Evolutionary conservation across 2,888 invertebrate genomes (phyloP).

Genomic region (Drosophila gaucha): DNA sequence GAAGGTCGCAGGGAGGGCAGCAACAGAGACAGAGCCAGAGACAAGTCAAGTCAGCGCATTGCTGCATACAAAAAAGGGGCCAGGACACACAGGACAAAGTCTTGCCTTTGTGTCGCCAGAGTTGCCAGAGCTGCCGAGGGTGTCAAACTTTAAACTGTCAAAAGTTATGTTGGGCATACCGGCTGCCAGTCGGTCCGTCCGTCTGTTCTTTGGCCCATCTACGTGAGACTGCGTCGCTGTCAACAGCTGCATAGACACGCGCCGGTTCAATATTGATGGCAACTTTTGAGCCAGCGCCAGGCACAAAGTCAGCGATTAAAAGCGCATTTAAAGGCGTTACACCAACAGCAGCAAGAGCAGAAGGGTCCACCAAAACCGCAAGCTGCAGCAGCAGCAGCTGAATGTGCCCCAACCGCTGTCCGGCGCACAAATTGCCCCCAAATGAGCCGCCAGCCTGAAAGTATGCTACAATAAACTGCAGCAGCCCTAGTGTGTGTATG

Average conservation of each 20-base stretch:
- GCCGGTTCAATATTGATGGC: constrained; percentile 76
- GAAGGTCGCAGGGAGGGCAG: constrained; percentile 67
- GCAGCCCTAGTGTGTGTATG: constrained; percentile 8
- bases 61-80: constrained; percentile 64
- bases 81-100: constrained; percentile 29
- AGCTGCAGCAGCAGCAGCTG: constrained; percentile 55
- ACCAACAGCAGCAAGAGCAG: background rate
- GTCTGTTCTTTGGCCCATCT: constrained; percentile 5
- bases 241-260: constrained; percentile 72
- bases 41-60: constrained; percentile 58
- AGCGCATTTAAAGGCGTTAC: constrained; percentile 74
- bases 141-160: constrained; percentile 81
- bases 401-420: constrained; percentile 25
- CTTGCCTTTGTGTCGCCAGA: constrained; percentile 61
- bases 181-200: constrained; percentile 5
- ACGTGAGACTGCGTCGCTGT: constrained; percentile 63
- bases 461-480: constrained; percentile 76
- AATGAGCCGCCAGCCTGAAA: constrained; percentile 62
- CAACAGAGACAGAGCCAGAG: constrained; percentile 21
- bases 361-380: constrained; percentile 22
- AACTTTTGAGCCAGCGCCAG: constrained; percentile 54
- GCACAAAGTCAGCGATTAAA: constrained; percentile 66
- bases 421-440: constrained; percentile 53
- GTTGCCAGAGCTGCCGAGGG: constrained; percentile 22
- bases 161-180: constrained; percentile 48